A percentile compares a stretch with the other conserved stretches of the same genome.
Conservation (phyloP, 2,888 invertebrate species). For the Miltochrista miniata region DNA sequence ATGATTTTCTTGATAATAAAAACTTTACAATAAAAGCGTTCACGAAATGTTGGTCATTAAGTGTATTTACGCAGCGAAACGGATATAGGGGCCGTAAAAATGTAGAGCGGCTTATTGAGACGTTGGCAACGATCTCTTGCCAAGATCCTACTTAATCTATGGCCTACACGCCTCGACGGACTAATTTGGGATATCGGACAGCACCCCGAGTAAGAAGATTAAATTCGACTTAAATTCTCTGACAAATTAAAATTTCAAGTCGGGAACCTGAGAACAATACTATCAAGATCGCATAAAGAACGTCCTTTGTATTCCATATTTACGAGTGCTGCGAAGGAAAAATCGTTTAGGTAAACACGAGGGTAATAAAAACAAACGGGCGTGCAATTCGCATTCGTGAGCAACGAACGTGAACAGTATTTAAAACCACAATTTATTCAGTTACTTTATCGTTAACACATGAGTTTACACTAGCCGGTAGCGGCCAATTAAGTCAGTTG, state of each 20-base stretch:
- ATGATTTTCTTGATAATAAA: slow-evolving; percentile 81
- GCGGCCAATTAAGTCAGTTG: slow-evolving; percentile 72
- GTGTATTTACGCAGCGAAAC: slow-evolving; percentile 81
- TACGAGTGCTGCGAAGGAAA: slow-evolving; percentile 61
- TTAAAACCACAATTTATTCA: slow-evolving; percentile 69
- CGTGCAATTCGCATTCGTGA: slow-evolving; percentile 60
- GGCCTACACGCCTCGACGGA: slow-evolving; percentile 54
- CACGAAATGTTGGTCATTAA: slow-evolving; percentile 82
- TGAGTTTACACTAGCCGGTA: slow-evolving; percentile 69
- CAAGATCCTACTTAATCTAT: slow-evolving; percentile 67
- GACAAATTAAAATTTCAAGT: slow-evolving; percentile 68
- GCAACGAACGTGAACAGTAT: slow-evolving; percentile 59
- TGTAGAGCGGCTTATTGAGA: slow-evolving; percentile 78
- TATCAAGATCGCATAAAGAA: slow-evolving; percentile 68
- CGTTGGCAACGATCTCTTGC: slow-evolving; percentile 69
- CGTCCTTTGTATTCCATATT: slow-evolving; percentile 64
- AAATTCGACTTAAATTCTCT: slow-evolving; percentile 54
- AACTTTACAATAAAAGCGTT: slow-evolving; percentile 81
- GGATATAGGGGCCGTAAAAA: slow-evolving; percentile 80
- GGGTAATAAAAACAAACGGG: slow-evolving; percentile 60
- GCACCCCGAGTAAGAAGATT: slow-evolving; percentile 52
- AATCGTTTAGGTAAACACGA: slow-evolving; percentile 67
- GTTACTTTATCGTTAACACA: slow-evolving; percentile 69
- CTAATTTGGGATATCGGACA: slow-evolving; percentile 58
- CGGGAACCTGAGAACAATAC: slow-evolving; percentile 57